Evolutionary conservation across 2,797 vertebrate genomes (phyloP), one percentile per base, ranked within the genome.

Genomic region (Huso huso): DNA sequence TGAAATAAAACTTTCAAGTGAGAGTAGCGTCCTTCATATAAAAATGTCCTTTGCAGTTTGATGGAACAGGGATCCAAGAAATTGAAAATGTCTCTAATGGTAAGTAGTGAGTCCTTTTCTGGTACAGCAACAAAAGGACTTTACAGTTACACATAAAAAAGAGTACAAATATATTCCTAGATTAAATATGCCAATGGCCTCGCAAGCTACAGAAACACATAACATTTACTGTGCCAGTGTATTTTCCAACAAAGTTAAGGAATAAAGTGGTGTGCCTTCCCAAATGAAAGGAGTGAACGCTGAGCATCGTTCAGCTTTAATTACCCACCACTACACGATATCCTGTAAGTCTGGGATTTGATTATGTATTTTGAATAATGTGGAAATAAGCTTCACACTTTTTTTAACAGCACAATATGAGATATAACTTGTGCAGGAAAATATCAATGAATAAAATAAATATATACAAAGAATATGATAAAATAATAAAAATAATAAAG

Each of bases 21-120:
- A 62, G 23, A 23, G 23, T 37, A 55, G 52, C 52, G 4, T 9
- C n/a, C 5, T 10, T 55, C 5, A 55, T 55, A 10, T 55, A 10
- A 55, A 6, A 55, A 10, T 10, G 18, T 37, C 11, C 48, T 18
- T 62, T 62, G 18, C 6, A 58, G 55, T 58, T n/a, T 64, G 49
- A 65, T 62, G 55, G 51, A 60, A 73, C 65, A 69, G 68, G 66
- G 51, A 51, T 50, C 23, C 8, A 37, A 64, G 58, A 61, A 49
- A 48, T 49, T 8, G 49, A 64, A 62, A 68, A 15, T 10, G 6
- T 66, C 57, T 53, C 61, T 23, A 60, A 51, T 11, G 8, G 58
- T 15, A 48, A 23, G 15, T 15, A 58, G 61, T 52, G 66, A 68
- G 61, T 53, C 66, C 60, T 37, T 37, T 37, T 37, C 23, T 37